Conservation (phyloP, 2,113 vertebrate species). For the Pteruthius melanotis region DNA sequence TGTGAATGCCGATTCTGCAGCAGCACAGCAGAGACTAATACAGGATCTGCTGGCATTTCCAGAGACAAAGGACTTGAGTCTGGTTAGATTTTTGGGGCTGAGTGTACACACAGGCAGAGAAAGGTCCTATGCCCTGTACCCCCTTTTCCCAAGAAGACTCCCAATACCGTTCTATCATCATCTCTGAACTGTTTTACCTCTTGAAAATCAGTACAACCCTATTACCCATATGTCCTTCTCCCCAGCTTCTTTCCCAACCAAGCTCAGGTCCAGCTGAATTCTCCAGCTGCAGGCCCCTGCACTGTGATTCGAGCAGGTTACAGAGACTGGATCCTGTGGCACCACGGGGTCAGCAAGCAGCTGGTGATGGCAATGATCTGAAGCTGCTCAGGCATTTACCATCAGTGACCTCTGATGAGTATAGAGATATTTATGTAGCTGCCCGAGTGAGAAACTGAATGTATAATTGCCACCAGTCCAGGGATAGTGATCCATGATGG, state of each 20-base stretch:
- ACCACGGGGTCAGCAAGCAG: rapidly evolving
- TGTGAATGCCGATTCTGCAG: not conserved
- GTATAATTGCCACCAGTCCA: not conserved
- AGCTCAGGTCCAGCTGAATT: not conserved
- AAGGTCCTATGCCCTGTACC: not conserved
- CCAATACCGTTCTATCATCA: not conserved
- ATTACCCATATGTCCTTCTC: not conserved
- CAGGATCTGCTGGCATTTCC: not conserved
- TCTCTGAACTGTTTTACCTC: not conserved
- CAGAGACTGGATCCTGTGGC: not conserved
- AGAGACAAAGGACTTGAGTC: not conserved
- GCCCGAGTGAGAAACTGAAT: not conserved
- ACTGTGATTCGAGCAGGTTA: not conserved
- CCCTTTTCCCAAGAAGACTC: not conserved
- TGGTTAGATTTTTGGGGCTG: not conserved
- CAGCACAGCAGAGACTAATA: not conserved
- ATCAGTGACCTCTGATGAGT: not conserved
- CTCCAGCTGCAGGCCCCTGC: not conserved
- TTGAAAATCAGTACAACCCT: not conserved
- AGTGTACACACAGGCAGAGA: not conserved
- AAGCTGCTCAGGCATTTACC: not conserved
- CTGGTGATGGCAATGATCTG: not conserved
- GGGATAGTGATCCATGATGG: no score
- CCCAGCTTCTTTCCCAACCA: not conserved
- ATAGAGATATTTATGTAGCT: not conserved